phyloP scores from a whole-genome alignment of 2,888 invertebrate species.

The Operophtera brumata region DNA sequence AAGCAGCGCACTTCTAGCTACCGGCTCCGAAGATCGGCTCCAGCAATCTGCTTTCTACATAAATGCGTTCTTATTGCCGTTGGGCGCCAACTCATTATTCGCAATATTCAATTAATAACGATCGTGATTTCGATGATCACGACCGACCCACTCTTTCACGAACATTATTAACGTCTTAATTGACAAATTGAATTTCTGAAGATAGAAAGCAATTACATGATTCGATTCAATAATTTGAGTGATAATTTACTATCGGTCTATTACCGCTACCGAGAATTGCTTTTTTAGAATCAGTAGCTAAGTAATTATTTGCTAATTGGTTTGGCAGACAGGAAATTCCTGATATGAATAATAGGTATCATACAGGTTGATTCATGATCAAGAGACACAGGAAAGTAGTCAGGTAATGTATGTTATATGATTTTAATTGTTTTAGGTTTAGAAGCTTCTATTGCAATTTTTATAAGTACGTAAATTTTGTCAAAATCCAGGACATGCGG shows the following conservation, averaged over 20 bases:
- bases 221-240: constrained; percentile 46
- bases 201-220: constrained; percentile 48
- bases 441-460: not conserved
- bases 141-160: constrained; percentile 45
- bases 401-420: no score
- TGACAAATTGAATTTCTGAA: constrained; percentile 56
- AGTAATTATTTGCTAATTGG: constrained; percentile 38
- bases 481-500: no score
- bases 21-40: not conserved
- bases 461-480: not conserved
- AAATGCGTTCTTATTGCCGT: not conserved
- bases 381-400: no score
- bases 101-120: constrained; percentile 69
- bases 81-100: constrained; percentile 52
- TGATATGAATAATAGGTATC: constrained; percentile 43
- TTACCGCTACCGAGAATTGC: constrained; percentile 43
- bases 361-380: constrained; percentile 25
- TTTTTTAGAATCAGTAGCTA: constrained; percentile 39
- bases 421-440: not conserved
- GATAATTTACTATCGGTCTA: constrained; percentile 46
- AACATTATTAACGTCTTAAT: constrained; percentile 61
- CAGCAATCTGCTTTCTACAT: constrained; percentile 11
- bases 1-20: not conserved
- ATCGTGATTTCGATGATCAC: constrained; percentile 62
- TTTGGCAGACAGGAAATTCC: constrained; percentile 62